Evolutionary conservation across 2,113 vertebrate genomes (phyloP).

Genomic region (Tonatia bakeri): DNA sequence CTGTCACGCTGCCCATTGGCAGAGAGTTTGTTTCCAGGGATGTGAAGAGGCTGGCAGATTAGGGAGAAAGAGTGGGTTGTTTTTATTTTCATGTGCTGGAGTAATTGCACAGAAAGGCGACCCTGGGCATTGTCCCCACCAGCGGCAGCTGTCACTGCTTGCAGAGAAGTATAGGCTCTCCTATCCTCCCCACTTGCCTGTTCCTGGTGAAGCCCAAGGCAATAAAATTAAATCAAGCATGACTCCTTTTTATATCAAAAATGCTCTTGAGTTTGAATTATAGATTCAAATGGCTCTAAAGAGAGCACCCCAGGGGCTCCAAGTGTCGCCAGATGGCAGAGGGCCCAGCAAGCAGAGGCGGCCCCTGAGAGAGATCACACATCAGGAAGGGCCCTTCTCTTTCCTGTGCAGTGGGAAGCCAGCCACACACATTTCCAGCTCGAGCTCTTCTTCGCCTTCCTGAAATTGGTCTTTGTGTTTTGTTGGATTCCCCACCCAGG

Average conservation of each 20-base stretch:
- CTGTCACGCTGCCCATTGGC: not conserved
- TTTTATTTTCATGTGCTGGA: constrained; percentile 38
- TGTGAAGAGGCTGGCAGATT: not conserved
- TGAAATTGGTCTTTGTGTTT: not conserved
- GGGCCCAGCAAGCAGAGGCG: not conserved
- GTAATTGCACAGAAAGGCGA: not conserved
- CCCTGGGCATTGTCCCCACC: not conserved
- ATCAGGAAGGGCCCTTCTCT: not conserved
- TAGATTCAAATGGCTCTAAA: constrained; percentile 44
- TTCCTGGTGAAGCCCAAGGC: not conserved
- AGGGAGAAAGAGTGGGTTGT: not conserved
- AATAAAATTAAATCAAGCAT: constrained; percentile 27
- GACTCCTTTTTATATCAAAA: constrained; percentile 27
- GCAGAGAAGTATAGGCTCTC: not conserved
- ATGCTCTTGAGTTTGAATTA: constrained; percentile 55
- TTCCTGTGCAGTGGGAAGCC: not conserved
- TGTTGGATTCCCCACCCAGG: not conserved
- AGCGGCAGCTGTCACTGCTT: constrained; percentile 1
- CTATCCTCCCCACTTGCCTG: not conserved
- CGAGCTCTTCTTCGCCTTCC: not conserved
- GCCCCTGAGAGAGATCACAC: not conserved
- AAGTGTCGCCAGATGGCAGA: not conserved
- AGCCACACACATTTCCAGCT: not conserved
- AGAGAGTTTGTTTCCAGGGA: constrained; percentile 33
- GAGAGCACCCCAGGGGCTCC: not conserved